phyloP scores from a whole-genome alignment of 2,113 vertebrate species.

The Cygnus atratus region DNA sequence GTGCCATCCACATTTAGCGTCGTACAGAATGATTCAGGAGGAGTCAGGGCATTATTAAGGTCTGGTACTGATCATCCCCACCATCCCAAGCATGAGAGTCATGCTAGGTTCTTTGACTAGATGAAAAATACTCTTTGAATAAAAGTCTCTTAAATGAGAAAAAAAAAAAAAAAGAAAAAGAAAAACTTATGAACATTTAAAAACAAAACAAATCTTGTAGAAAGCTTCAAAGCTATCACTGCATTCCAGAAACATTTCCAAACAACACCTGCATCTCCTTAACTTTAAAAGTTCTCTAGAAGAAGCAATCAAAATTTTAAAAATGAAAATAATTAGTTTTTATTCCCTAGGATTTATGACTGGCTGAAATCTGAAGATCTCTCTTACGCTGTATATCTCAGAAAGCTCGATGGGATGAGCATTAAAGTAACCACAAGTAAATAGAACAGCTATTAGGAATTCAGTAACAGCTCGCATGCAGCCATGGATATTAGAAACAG shows the following conservation, averaged over 20 bases:
- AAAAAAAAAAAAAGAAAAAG: background rate
- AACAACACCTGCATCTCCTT: constrained; percentile 20
- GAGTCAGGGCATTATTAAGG: background rate
- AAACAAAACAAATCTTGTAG: background rate
- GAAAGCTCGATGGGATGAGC: background rate
- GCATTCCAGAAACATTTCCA: constrained; percentile 22
- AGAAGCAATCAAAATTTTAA: background rate
- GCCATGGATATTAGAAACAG: constrained; percentile 21
- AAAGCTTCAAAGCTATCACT: constrained; percentile 16
- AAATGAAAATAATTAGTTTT: background rate
- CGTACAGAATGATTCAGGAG: background rate
- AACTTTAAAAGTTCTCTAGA: background rate
- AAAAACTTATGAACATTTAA: background rate
- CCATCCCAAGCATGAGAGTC: background rate
- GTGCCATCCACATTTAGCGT: background rate
- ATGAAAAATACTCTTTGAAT: background rate
- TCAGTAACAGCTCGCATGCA: constrained; percentile 22
- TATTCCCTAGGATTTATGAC: background rate
- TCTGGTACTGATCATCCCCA: background rate
- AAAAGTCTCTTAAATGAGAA: background rate
- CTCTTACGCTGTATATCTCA: background rate
- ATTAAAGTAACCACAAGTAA: constrained; percentile 33
- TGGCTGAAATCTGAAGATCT: background rate
- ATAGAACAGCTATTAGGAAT: constrained; percentile 34
- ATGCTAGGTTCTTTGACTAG: background rate